Conservation (phyloP, 2,113 vertebrate species). For the Ageneiosus marmoratus region DNA sequence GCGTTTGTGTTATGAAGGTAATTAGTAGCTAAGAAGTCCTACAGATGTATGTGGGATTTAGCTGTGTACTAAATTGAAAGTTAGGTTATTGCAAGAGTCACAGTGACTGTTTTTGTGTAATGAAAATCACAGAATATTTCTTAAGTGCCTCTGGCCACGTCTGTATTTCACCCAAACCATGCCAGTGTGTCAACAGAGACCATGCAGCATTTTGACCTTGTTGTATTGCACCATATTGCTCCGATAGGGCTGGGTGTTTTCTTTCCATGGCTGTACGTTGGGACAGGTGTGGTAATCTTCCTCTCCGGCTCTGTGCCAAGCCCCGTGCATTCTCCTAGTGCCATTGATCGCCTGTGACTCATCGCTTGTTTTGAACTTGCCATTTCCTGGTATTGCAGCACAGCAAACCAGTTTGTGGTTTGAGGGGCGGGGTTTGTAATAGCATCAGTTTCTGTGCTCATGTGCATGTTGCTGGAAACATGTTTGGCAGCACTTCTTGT, state of each 20-base stretch:
- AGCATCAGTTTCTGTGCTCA: constrained; percentile 30
- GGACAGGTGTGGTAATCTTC: constrained; percentile 48
- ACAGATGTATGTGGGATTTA: neutral
- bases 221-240: neutral
- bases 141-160: neutral
- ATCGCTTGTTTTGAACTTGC: constrained; percentile 53
- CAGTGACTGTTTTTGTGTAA: neutral
- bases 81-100: neutral
- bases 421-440: constrained; percentile 33
- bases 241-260: constrained; percentile 15
- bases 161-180: constrained; percentile 58
- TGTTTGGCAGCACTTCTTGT: neutral
- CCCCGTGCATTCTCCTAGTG: constrained; percentile 26
- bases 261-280: constrained; percentile 21
- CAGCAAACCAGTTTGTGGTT: constrained; percentile 47
- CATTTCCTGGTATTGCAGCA: constrained; percentile 52
- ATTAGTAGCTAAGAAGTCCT: neutral
- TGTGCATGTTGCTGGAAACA: constrained; percentile 14
- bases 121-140: neutral
- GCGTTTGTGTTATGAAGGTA: neutral
- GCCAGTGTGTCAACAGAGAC: constrained; percentile 60
- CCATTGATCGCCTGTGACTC: constrained; percentile 32
- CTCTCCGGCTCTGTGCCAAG: constrained; percentile 30
- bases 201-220: constrained; percentile 34
- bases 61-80: neutral